Base-by-base conservation (phyloP, 2,113 vertebrate species). In the Nothocercus julius region DNA sequence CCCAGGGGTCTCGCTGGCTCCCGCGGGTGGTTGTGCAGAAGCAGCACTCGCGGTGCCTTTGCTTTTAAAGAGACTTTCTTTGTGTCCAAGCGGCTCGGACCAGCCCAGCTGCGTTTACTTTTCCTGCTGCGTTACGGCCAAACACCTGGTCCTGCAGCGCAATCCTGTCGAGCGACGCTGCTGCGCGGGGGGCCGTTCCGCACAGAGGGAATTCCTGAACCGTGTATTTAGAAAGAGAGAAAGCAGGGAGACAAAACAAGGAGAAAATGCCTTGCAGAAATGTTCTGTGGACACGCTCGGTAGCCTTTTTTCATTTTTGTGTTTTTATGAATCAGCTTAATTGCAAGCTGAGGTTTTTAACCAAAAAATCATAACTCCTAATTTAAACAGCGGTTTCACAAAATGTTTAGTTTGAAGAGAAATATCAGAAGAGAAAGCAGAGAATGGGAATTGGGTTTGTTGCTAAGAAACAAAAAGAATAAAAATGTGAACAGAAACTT, bases 391-490 rank as follows among this genome's bases (percentile, higher is more conserved):
- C 4, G 6, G 0, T 66, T 87, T 73, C 80, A 62, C 5, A 42
- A 91, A 82, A 72, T 4, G 67, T 85, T 73, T 76, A 49, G 40
- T 1, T 5, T 24, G 49, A 62, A 87, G 79, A 40, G 80, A 67
- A 96, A 42, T 62, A 76, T 8, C 25, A 3, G 61, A 80, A 63
- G 90, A 30, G 79, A 63, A 86, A 77, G 2, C 59, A 25, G 79
- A 82, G 87, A 93, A 92, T 91, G 93, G 88, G 95, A 94, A 82
- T 20, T 0, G 61, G 62, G 77, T 78, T 80, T n/a, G 96, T 95
- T 96, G 95, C 95, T 96, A 85, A 87, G 95, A 38, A 79, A 91
- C 87, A 58, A 19, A 63, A 2, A 10, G 86, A 75, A 63, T 53
- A 59, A 79, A 90, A 91, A 82, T 28, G 81, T 1, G 30, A 82